Evolutionary conservation across 2,797 vertebrate genomes (phyloP), one percentile per base, ranked within the genome.

Genomic region (Prionace glauca): DNA sequence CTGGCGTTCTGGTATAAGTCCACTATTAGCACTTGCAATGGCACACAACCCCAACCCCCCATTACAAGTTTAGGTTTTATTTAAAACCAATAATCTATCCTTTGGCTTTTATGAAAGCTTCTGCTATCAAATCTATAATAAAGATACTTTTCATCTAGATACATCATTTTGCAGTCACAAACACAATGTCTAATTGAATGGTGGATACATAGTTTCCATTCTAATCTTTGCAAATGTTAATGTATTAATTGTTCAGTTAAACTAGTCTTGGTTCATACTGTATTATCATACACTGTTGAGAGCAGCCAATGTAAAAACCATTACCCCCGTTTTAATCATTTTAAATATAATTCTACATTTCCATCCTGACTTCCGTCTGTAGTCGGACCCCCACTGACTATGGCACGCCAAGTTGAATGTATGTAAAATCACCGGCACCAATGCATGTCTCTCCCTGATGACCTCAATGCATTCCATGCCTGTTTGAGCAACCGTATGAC

Each of bases 231-330:
- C 12, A 90, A 90, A 32, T 62, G 87, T 16, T 90, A 62, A 90
- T 62, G 29, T 87, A n/a, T 62, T 90, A 62, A 90, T 90, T 62
- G 56, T 90, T 90, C 87, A 62, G 62, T 62, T 90, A 90, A 90
- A 62, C 29, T 22, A 14, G 56, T n/a, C 87, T 62, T 77, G 56
- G 29, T 90, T 90, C 71, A 94, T 24, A 71, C 22, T 41, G 45
- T 36, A 94, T 72, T 94, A 94, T 50, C 67, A 72, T 94, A 69
- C 24, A 94, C 16, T 91, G 56, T 45, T 90, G 26, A 62, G 29
- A 32, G 4, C 56, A 91, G 29, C 88, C 56, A 91, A 60, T 72
- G 67, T 41, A 26, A 71, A 71, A 36, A 18, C 18, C 16, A 67
- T 22, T n/a, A 36, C 62, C 65, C 65, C 90, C 36, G 32, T 8